phyloP scores from a whole-genome alignment of 2,888 invertebrate species.

The Thecocarcelia acutangulata region DNA sequence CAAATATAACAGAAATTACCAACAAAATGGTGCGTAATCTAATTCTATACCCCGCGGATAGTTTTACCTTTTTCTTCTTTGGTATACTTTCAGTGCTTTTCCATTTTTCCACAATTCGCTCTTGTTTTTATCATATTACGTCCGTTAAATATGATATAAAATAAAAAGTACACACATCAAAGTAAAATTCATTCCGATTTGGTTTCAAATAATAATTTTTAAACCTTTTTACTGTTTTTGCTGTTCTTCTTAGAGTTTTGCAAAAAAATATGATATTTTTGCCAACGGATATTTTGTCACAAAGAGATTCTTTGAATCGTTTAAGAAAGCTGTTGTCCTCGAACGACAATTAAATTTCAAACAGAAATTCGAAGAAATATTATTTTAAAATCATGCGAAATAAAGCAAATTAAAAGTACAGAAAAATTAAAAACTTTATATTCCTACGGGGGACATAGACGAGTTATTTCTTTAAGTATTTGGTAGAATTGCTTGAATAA shows the following conservation, averaged over 20 bases:
- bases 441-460: no score
- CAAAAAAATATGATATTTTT: constrained; percentile 74
- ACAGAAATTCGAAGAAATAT: not conserved
- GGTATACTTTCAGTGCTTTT: constrained; percentile 30
- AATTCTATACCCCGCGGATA: constrained; percentile 55
- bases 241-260: constrained; percentile 5
- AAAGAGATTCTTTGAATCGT: constrained; percentile 75
- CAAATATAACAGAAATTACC: constrained; percentile 38
- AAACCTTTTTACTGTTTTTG: constrained; percentile 8
- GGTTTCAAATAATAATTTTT: constrained; percentile 34
- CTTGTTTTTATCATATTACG: constrained; percentile 53
- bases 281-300: constrained; percentile 76
- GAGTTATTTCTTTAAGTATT: no score
- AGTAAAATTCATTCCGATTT: constrained; percentile 51
- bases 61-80: constrained; percentile 44
- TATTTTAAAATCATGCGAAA: no score
- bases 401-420: no score
- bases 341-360: not conserved
- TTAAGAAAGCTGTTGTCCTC: constrained; percentile 39
- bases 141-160: constrained; percentile 41
- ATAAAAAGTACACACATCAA: constrained; percentile 50
- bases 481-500: no score
- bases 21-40: constrained; percentile 61
- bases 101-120: constrained; percentile 24
- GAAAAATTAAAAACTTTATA: no score